These are phyloP conservation scores for Chlorops oryzae DNA, from an alignment of 1,140 invertebrate genomes.

Conservation along the genomic window DNA sequence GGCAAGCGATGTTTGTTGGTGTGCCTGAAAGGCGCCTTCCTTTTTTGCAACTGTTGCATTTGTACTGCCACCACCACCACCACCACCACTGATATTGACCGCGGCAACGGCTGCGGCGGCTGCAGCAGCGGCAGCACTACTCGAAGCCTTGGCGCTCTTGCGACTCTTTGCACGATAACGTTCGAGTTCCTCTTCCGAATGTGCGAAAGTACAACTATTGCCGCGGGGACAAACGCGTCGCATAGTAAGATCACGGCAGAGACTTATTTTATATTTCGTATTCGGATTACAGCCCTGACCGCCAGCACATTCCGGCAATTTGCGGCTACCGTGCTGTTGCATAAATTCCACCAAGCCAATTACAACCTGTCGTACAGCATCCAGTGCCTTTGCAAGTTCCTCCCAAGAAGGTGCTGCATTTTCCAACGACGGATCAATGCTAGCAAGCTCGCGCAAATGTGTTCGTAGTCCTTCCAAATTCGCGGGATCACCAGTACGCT, in stretches of 20 bases:
- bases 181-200: slow-evolving; percentile 85
- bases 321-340: slow-evolving; percentile 67
- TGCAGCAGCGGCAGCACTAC: slow-evolving; percentile 15
- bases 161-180: slow-evolving; percentile 55
- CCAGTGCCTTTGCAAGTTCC: slow-evolving; percentile 69
- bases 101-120: not conserved
- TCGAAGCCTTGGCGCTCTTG: slow-evolving; percentile 30
- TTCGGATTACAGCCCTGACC: slow-evolving; percentile 59
- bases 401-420: slow-evolving; percentile 58
- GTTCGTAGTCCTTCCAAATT: slow-evolving; percentile 69
- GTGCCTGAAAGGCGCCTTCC: slow-evolving; percentile 1
- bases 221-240: slow-evolving; percentile 78
- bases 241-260: slow-evolving; percentile 78
- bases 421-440: slow-evolving; percentile 71
- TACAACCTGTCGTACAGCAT: slow-evolving; percentile 75
- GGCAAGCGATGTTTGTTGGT: not conserved
- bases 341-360: slow-evolving; percentile 80
- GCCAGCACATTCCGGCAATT: slow-evolving; percentile 54
- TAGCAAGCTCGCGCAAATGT: slow-evolving; percentile 78
- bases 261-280: slow-evolving; percentile 82
- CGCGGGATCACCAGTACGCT: slow-evolving; percentile 84
- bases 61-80: not conserved
- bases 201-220: slow-evolving; percentile 84
- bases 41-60: slow-evolving; percentile 4
- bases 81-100: not conserved